Base-by-base conservation (phyloP, 1,140 invertebrate species). In the Drosophila pseudoobscura region DNA sequence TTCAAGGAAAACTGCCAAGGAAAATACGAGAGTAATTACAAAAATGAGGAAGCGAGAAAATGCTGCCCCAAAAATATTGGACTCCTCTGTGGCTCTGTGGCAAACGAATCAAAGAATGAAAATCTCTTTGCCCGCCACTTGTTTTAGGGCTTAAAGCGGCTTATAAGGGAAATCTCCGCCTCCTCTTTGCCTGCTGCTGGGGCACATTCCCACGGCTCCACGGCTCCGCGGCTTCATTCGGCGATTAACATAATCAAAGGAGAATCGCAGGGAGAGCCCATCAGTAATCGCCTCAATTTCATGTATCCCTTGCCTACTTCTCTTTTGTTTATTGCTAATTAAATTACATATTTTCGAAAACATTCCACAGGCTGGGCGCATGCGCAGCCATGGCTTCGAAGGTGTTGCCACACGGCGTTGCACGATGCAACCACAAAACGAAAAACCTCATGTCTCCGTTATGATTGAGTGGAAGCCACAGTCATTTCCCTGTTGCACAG, bases 21-120 rank as follows among this genome's bases (percentile, higher is more conserved):
- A 85, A 76, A 84, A 85, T 75, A 64, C 72, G 56, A 62, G 60
- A 83, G 76, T 84, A 76, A 84, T 84, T 79, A 80, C 72, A 56
- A 62, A 62, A 60, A 52, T 49, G 69, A 49, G 43, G 11, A 4
- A 1, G 35, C 11, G 8, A 39, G 11, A 11, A 11, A 13, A 39
- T 26, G 24, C 24, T 5, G 11, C 35, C 4, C 1, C 3, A 13
- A 13, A 39, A 39, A 13, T 13, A 39, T 13, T 39, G 11, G 11
- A 13, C 35, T 39, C 2, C 35, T 39, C 35, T 26, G 24, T 26
- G 24, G 24, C 74, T 78, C 73, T 77, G 11, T 80, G 73, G 77
- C 66, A 72, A 72, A 41, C 41, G 57, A 43, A 39, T 76, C 64
- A 53, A 31, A 60, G 65, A 43, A 69, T 53, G 39, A 22, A 58